Percentiles rank a stretch among this genome's conserved stretches.
Conservation (phyloP, 2,888 invertebrate species). For the Amaurobius ferox region DNA sequence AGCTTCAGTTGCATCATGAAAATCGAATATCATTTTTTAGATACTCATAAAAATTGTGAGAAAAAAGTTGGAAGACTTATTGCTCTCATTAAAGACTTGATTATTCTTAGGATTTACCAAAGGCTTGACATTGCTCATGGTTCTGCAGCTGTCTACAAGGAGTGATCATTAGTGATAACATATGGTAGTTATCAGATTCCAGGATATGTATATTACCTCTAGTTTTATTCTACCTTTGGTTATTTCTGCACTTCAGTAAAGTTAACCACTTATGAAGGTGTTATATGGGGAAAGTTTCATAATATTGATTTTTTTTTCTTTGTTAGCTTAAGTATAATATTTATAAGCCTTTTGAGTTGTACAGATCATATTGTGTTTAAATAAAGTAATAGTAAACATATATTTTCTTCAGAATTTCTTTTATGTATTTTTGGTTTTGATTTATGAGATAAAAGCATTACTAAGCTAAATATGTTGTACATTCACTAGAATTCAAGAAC, state of each 20-base stretch:
- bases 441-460: not conserved
- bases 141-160: not conserved
- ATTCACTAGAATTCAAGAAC: not conserved
- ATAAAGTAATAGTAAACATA: too few relatives aligned
- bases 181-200: slow-evolving; percentile 2
- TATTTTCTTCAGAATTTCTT: not conserved
- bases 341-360: not conserved
- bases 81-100: too few relatives aligned
- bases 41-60: not conserved
- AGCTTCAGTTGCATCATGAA: slow-evolving; percentile 37
- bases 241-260: not conserved
- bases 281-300: not conserved
- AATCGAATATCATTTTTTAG: not conserved
- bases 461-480: not conserved
- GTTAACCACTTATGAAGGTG: not conserved
- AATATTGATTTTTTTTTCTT: not conserved
- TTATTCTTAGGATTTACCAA: slow-evolving; percentile 3
- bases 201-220: too few relatives aligned
- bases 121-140: not conserved
- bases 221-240: not conserved
- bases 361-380: too few relatives aligned
- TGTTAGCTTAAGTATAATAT: not conserved
- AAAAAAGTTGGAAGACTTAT: not conserved
- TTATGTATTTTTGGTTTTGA: not conserved
- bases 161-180: slow-evolving; percentile 1